phyloP scores from a whole-genome alignment of 1,140 invertebrate genomes.

The Latrodectus geometricus region DNA sequence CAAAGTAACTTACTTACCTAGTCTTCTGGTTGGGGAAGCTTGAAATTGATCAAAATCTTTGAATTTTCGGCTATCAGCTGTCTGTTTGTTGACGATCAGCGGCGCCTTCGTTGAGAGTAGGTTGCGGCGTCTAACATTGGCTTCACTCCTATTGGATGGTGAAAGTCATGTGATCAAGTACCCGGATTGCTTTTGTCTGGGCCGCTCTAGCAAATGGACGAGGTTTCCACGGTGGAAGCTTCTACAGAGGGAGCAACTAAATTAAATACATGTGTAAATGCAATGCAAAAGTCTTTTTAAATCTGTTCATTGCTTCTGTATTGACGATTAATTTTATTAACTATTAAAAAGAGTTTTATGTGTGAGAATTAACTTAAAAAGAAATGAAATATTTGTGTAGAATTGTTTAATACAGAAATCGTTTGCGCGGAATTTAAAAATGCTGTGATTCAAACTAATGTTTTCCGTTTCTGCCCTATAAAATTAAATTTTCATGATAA shows the following conservation, averaged over 20 bases:
- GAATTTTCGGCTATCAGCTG: constrained; percentile 3
- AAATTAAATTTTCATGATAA: too few relatives aligned
- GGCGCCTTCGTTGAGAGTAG: constrained; percentile 55
- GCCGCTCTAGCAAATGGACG: constrained; percentile 59
- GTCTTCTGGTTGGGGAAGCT: not conserved
- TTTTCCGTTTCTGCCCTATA: too few relatives aligned
- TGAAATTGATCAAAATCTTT: constrained; percentile 9
- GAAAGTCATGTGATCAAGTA: constrained; percentile 43
- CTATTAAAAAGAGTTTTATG: too few relatives aligned
- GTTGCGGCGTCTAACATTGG: constrained; percentile 49
- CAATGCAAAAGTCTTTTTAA: not conserved
- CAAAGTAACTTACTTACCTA: constrained; percentile 53
- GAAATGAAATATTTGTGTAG: too few relatives aligned
- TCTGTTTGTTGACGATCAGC: constrained; percentile 48
- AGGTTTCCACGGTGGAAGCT: constrained; percentile 5
- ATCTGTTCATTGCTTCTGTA: too few relatives aligned
- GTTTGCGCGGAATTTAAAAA: too few relatives aligned
- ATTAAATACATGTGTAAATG: constrained; percentile 17
- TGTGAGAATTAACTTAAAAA: too few relatives aligned
- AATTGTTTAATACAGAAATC: too few relatives aligned
- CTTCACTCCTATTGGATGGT: constrained; percentile 6
- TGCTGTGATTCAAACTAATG: too few relatives aligned
- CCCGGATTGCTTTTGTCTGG: constrained; percentile 62
- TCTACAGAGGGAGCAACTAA: not conserved
- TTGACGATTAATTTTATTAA: too few relatives aligned